Conservation (phyloP, 2,797 vertebrate species). For the Enteromius viviparus region DNA sequence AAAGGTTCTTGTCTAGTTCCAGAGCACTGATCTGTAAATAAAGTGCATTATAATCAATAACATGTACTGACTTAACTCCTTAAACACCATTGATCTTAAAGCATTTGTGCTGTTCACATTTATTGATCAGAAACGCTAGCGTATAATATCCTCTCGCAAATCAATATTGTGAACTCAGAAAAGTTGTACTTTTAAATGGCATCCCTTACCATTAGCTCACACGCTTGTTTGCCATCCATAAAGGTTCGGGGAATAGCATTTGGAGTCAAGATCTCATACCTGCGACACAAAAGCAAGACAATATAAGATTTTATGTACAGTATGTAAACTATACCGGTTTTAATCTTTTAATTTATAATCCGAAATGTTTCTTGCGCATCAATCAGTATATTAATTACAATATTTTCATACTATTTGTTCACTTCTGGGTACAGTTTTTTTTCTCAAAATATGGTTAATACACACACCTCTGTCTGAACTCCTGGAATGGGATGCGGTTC, state of each 20-base stretch:
- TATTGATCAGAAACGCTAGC: neutral
- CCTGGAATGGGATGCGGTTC: constrained; percentile 92
- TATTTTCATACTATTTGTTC: neutral
- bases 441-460: constrained; percentile 13
- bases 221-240: constrained; percentile 91
- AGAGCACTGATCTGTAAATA: constrained; percentile 82
- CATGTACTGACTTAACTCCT: neutral
- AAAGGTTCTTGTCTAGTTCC: constrained; percentile 89
- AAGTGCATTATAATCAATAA: neutral
- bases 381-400: too few species aligned
- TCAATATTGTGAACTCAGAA: neutral
- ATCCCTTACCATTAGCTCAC: constrained; percentile 84
- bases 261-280: constrained; percentile 86
- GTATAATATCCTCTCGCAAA: neutral
- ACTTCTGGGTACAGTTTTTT: neutral
- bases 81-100: neutral
- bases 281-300: constrained; percentile 55
- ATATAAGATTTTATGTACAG: neutral
- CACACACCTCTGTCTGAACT: constrained; percentile 88
- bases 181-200: neutral
- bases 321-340: neutral
- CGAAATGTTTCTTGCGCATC: too few species aligned
- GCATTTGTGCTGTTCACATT: neutral
- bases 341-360: too few species aligned
- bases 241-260: constrained; percentile 89